A percentile compares a stretch with the other conserved stretches of the same genome.
These are phyloP conservation scores for Dasyurus viverrinus DNA, from an alignment of 2,113 vertebrate genomes.

Conservation along the genomic window DNA sequence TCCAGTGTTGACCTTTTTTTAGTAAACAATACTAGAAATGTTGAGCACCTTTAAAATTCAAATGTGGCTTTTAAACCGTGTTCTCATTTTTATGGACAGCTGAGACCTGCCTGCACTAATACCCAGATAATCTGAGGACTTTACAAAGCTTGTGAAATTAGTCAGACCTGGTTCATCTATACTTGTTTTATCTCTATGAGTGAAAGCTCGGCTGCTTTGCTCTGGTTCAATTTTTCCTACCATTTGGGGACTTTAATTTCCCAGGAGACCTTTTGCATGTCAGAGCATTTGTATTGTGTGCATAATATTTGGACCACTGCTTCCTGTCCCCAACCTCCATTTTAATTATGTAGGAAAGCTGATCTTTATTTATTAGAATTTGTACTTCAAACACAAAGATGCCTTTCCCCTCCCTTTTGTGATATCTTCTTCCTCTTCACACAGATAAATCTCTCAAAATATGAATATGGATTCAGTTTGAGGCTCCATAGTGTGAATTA, in stretches of 20 bases:
- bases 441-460: conserved; percentile 4
- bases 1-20: conserved; percentile 53
- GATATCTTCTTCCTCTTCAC: background rate
- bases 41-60: conserved; percentile 69
- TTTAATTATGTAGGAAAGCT: conserved; percentile 62
- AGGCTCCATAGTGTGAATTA: background rate
- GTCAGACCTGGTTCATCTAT: conserved; percentile 26
- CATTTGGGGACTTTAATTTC: conserved; percentile 43
- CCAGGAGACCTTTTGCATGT: background rate
- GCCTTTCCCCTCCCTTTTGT: background rate
- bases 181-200: conserved; percentile 41
- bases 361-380: conserved; percentile 65
- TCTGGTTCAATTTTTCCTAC: conserved; percentile 13
- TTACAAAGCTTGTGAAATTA: conserved; percentile 49
- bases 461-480: background rate
- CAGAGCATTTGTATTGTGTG: conserved; percentile 29
- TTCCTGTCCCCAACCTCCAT: background rate
- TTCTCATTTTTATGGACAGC: conserved; percentile 63
- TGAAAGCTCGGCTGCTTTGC: conserved; percentile 17
- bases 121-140: conserved; percentile 59
- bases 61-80: conserved; percentile 56
- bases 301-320: conserved; percentile 29
- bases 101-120: conserved; percentile 63
- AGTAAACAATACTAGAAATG: conserved; percentile 71
- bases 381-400: conserved; percentile 38